Base-by-base conservation (phyloP, 2,113 vertebrate species). In the Phyllostomus discolor region DNA sequence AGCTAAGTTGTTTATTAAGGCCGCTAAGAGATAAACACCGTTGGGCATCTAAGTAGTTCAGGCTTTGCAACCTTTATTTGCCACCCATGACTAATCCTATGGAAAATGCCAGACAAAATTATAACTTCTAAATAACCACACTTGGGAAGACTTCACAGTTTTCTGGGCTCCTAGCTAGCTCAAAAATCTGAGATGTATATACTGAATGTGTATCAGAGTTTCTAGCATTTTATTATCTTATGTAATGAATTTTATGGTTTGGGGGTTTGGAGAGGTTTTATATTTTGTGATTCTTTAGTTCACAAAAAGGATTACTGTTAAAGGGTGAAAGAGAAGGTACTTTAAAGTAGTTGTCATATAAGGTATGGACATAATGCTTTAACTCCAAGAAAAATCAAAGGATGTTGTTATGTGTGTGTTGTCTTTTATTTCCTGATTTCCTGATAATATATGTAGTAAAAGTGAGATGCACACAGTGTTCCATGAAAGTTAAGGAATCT, bases 81-180 rank as follows among this genome's bases (percentile, higher is more conserved):
- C 43, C 76, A 91, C 10, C 54, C 50, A 41, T 82, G 62, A 88
- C 48, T 92, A 62, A 83, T 93, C 62, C 62, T 10, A 38, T 81
- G 69, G 87, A 95, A 95, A 87, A 78, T 93, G 38, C 46, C 73
- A 81, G 28, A 57, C 50, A 81, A 67, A 91, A 78, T 88, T 69
- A 33, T 31, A 62, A 69, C 26, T 96, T 95, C 95, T 78, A 94
- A 90, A 50, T 93, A 92, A 66, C 73, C 16, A 94, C n/a, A 78
- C 66, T 91, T 78, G n/a, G n/a, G 22, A 57, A 94, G 10, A 43
- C 9, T 76, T 93, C 35, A 52, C 46, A 79, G 38, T 96, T 94
- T 95, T 78, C 33, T 92, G 62, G 57, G 48, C 28, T 80, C 64
- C 15, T 50, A 64, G 16, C 70, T 83, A 72, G 73, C 33, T 22